Conservation (phyloP, 30 jellyfish, hydroid and myxozoan species). For the Hydractinia echinata region DNA sequence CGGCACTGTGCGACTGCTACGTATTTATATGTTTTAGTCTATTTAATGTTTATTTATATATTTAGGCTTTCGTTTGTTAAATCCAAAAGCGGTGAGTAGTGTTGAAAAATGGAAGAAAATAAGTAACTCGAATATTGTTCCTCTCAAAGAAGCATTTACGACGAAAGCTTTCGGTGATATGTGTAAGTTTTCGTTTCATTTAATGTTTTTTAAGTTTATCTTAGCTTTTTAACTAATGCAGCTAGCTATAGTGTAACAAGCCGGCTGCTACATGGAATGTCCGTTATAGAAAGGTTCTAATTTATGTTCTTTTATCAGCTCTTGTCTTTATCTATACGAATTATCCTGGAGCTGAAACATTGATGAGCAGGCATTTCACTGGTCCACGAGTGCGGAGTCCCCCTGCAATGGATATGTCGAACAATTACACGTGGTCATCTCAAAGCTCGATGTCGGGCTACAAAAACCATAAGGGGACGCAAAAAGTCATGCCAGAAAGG, state of each 20-base stretch:
- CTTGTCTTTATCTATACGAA: slow-evolving; percentile 57
- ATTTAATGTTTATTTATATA: background rate
- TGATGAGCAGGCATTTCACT: slow-evolving; percentile 71
- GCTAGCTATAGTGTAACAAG: background rate
- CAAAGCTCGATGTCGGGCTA: background rate
- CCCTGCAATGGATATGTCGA: slow-evolving; percentile 41
- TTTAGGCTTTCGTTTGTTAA: slow-evolving; percentile 75
- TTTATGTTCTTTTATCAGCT: slow-evolving; percentile 38
- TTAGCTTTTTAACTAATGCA: background rate
- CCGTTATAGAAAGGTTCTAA: background rate
- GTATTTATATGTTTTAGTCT: too few relatives aligned
- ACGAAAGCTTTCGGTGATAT: slow-evolving; percentile 94
- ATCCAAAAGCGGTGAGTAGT: slow-evolving; percentile 73
- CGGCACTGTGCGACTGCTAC: too few relatives aligned
- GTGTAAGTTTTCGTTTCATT: slow-evolving; percentile 41
- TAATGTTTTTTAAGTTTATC: background rate
- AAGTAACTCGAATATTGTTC: slow-evolving; percentile 68
- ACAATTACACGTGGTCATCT: slow-evolving; percentile 25
- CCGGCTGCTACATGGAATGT: background rate
- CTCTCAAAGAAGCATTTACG: slow-evolving; percentile 84
- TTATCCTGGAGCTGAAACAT: slow-evolving; percentile 92
- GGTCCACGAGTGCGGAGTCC: slow-evolving; percentile 45
- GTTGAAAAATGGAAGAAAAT: slow-evolving; percentile 89
- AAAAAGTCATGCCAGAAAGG: slow-evolving; percentile 80
- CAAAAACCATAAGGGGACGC: slow-evolving; percentile 50